Conservation (phyloP, 1,140 invertebrate species). For the Melitaea cinxia region DNA sequence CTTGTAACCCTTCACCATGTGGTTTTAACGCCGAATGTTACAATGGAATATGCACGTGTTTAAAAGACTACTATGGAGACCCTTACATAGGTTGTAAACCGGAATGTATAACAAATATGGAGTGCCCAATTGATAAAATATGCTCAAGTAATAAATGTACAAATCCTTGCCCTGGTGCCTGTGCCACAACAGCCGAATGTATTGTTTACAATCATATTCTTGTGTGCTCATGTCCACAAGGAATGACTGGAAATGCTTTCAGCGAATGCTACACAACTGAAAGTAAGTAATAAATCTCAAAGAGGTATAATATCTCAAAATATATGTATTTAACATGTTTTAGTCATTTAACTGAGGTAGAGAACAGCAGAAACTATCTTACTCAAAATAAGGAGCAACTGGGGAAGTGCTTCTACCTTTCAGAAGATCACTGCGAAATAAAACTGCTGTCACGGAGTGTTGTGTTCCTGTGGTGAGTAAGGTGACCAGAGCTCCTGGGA, state of each 20-base stretch:
- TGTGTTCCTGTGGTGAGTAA: too few relatives aligned
- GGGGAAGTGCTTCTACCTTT: too few relatives aligned
- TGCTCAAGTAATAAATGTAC: constrained; percentile 87
- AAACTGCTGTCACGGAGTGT: too few relatives aligned
- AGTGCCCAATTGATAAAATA: constrained; percentile 85
- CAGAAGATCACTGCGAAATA: too few relatives aligned
- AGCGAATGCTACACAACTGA: constrained; percentile 80
- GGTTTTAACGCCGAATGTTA: constrained; percentile 86
- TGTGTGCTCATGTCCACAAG: constrained; percentile 85
- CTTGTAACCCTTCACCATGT: constrained; percentile 87
- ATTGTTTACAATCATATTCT: constrained; percentile 87
- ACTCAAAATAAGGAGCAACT: too few relatives aligned
- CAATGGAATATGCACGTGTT: constrained; percentile 85
- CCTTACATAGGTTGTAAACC: constrained; percentile 86
- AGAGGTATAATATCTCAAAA: too few relatives aligned
- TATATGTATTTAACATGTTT: too few relatives aligned
- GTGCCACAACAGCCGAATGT: constrained; percentile 86
- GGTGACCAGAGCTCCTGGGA: too few relatives aligned
- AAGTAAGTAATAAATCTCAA: constrained; percentile 58
- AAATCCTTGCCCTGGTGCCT: constrained; percentile 88
- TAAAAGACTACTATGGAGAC: constrained; percentile 86
- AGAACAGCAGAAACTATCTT: too few relatives aligned
- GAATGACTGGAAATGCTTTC: constrained; percentile 85
- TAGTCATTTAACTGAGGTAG: too few relatives aligned
- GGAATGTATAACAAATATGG: constrained; percentile 86